phyloP scores from a whole-genome alignment of 2,888 invertebrate genomes.

The Phasia obesa region DNA sequence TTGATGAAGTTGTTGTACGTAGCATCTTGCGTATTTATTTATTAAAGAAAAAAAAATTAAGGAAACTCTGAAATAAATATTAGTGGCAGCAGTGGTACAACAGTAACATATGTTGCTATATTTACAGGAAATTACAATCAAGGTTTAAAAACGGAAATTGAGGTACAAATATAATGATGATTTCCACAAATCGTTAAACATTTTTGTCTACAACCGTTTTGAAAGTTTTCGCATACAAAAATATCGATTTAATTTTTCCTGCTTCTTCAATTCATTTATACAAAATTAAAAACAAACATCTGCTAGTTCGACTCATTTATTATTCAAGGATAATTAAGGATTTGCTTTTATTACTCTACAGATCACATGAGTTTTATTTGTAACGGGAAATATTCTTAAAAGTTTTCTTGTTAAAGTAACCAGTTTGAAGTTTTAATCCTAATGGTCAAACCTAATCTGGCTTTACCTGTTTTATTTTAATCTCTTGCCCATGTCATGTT shows the following conservation, averaged over 20 bases:
- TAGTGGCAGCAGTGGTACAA: slow-evolving; percentile 4
- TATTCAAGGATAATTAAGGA: slow-evolving; percentile 50
- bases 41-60: no score
- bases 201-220: not conserved
- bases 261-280: not conserved
- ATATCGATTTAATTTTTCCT: slow-evolving; percentile 31
- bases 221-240: not conserved
- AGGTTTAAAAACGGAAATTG: slow-evolving; percentile 64
- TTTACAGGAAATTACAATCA: slow-evolving; percentile 71
- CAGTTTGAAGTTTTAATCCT: not conserved
- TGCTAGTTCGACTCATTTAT: slow-evolving; percentile 38
- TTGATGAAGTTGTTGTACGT: slow-evolving; percentile 31
- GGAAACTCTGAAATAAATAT: slow-evolving; percentile 21
- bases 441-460: not conserved
- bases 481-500: not conserved
- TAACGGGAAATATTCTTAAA: not conserved
- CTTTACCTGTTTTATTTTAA: slow-evolving; percentile 2
- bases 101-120: slow-evolving; percentile 62
- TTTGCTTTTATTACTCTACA: not conserved
- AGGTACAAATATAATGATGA: slow-evolving; percentile 64
- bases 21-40: not conserved
- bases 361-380: not conserved
- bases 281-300: slow-evolving; percentile 20
- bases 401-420: no score
- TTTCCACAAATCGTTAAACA: slow-evolving; percentile 58